Evolutionary conservation across 2,113 vertebrate genomes (phyloP), one percentile per base, ranked within the genome.

Genomic region (Condylura cristata): DNA sequence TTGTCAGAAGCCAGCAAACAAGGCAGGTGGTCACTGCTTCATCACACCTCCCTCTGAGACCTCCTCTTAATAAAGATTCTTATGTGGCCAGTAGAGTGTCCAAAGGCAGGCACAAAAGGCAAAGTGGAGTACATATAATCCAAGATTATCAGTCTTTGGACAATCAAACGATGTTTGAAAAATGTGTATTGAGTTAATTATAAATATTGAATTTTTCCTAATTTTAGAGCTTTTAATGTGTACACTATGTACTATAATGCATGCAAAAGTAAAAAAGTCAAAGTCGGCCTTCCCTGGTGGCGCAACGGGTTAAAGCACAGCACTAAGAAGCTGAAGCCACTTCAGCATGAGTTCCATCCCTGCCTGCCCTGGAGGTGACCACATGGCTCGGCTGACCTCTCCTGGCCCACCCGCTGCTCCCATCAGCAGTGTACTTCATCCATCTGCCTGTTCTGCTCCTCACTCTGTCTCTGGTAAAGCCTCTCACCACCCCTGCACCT

Each of bases 181-280:
- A 48, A 78, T 41, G 60, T 63, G 26, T 32, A 39, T 34, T 44
- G 34, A 94, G 61, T 9, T 76, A 79, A 86, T 91, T 81, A 86
- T 44, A 96, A 70, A 71, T 24, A 41, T 68, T 60, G 66, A 18
- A 94, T 90, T 90, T 82, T 74, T 81, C 17, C 75, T 89, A 65
- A 74, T 82, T 72, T 91, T 56, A 89, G 44, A 90, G 9, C n/a
- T 94, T 91, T 65, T 61, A 63, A 79, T 74, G 63, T 91, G 32
- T 41, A 65, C 10, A 53, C 46, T 48, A 82, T 7, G 16, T 71
- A 60, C 46, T 75, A 8, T 70, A 90, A 48, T 61, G 20, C 56
- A 92, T 44, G 8, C 44, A 95, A 92, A 84, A 93, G 26, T 53
- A 84, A 39, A 60, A 96, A 71, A 70, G 22, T 5, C 30, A 48